Conservation (phyloP, 2,888 invertebrate genomes). For the Lasius fuliginosus region DNA sequence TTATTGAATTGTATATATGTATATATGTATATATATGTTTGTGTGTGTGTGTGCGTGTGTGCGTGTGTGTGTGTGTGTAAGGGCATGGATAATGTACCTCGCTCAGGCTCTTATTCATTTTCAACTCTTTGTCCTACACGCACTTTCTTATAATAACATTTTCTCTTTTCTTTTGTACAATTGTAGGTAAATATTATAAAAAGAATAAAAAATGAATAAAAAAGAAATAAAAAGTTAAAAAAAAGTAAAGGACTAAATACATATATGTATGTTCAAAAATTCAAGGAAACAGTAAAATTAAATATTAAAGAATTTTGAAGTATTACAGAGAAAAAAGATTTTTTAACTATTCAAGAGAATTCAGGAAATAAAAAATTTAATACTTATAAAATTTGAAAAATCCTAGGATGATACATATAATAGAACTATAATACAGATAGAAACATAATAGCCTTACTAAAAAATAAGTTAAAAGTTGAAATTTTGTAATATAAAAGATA, state of each 20-base stretch:
- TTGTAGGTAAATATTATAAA: background rate
- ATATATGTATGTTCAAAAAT: background rate
- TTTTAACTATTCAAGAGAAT: background rate
- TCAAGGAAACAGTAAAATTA: background rate
- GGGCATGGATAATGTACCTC: constrained; percentile 12
- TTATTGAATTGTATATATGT: constrained; percentile 10
- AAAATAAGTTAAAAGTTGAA: background rate
- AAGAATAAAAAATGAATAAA: background rate
- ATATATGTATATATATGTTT: too few species aligned
- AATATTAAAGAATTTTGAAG: background rate
- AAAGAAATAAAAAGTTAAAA: background rate
- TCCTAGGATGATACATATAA: background rate
- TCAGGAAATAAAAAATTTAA: background rate
- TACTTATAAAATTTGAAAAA: background rate
- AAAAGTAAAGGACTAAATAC: background rate
- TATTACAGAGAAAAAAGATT: background rate
- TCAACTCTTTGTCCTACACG: background rate
- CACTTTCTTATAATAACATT: constrained; percentile 2
- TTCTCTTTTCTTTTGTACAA: background rate
- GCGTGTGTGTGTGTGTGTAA: background rate
- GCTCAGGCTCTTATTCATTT: background rate
- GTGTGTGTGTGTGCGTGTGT: background rate
- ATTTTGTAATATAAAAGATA: background rate
- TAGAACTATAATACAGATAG: background rate
- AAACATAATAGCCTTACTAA: background rate